Base-by-base conservation (phyloP, 2,113 vertebrate genomes). In the Haplotaxodon microlepis region DNA sequence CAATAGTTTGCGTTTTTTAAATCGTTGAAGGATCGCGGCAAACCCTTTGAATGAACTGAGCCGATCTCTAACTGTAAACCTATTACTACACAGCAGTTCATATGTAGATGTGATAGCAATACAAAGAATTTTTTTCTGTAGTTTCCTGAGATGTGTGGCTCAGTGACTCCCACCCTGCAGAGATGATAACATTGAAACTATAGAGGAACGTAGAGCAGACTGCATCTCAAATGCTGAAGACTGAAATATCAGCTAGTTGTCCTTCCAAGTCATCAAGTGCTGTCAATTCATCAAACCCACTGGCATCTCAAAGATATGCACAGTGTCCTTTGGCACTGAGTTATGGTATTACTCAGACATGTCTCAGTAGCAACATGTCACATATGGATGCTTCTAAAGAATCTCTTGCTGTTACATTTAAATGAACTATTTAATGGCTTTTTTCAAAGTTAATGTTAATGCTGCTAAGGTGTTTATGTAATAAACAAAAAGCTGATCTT, bases 111-210 rank as follows among this genome's bases (percentile, higher is more conserved):
- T 61, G 57, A 31, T 0, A 61, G 27, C 27, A 61, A 34, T 61
- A 34, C 24, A 19, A 31, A 1, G 0, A 4, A 1, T 50, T 8
- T 31, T 11, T 29, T 29, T 1, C 1, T 0, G 2, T 73, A 73
- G 14, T 10, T 73, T 73, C 21, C 21, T 29, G 21, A 73, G 40
- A 45, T 4, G 40, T 29, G 69, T 73, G 40, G 14, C 40, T 73
- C 4, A 71, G 38, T 40, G 38, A 38, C 19, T 69, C 36, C 63
- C 36, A 73, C 13, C 38, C 40, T 73, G 38, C 69, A 73, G 1
- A 45, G 21, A 29, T 29, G 14, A 47, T 42, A 11, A 45, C 5
- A 73, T 2, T 27, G 40, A 73, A 73, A 10, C 21, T 76, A 11
- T 29, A 47, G 9, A 76, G 69, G 21, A 76, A 1, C 45, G 6